Evolutionary conservation across 2,113 vertebrate species (phyloP), one percentile per base, ranked within the genome.

Genomic region (Sylvia atricapilla): DNA sequence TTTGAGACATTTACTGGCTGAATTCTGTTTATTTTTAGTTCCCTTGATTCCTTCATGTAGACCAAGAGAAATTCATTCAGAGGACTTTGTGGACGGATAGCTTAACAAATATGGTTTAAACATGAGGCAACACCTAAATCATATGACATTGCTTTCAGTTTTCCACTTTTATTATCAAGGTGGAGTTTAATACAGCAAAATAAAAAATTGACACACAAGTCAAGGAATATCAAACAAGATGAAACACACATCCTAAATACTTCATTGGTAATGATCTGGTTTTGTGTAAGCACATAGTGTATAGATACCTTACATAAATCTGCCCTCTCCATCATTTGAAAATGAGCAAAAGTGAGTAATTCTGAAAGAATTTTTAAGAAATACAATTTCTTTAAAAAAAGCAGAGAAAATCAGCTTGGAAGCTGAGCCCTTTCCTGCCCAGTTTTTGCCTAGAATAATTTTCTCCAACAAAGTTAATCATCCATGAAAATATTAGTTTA

Each of bases 1-100:
- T 94, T 94, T 88, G 87, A 93, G 76, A 87, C 9, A 49, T 87
- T 81, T 88, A 75, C 44, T 53, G 43, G 8, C 64, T 88, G 89
- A 92, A 90, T 87, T 90, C 47, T 90, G 30, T 78, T 93, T 90
- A 75, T 90, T 81, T 95, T 96, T 86, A 78, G 62, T 78, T 92
- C 72, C 59, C 83, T 77, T 67, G 43, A 43, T 89, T 84, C 47
- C 30, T 90, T 67, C 44, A 11, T 9, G 31, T 28, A 83, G 55
- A 83, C 30, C 47, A 74, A 86, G 47, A 88, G 18, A 92, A 93
- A 94, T 87, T 90, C 10, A 67, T 90, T 78, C 72, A 49, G 56
- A 81, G 47, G 28, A 89, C 21, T 90, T 89, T 89, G 62, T 60
- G 52, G 56, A 77, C 39, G 75, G 72, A 64, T 78, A 56, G 24